Conservation (phyloP, 1,140 invertebrate species). For the Hestina assimilis region DNA sequence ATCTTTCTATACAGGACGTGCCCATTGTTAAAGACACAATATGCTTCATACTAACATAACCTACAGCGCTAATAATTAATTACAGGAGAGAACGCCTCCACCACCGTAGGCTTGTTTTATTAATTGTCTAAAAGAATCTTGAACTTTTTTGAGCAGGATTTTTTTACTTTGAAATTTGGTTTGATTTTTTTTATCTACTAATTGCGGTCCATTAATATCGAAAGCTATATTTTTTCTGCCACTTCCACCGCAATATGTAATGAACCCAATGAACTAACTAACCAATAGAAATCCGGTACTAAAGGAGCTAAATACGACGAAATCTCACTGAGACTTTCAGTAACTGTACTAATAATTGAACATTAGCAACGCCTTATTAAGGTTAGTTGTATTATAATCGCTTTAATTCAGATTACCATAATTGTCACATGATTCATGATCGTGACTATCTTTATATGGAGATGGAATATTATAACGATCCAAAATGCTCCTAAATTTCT, state of each 20-base stretch:
- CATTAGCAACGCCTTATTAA: slow-evolving; percentile 4
- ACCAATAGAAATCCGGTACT: too few relatives aligned
- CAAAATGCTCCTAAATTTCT: not conserved
- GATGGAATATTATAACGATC: not conserved
- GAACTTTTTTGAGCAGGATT: not conserved
- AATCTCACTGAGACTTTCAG: too few relatives aligned
- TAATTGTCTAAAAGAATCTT: not conserved
- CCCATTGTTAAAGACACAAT: slow-evolving; percentile 26
- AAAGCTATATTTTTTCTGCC: too few relatives aligned
- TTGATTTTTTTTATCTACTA: too few relatives aligned
- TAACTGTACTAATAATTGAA: not conserved
- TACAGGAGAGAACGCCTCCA: slow-evolving; percentile 2
- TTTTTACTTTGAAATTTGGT: not conserved
- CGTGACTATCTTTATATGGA: slow-evolving; percentile 15
- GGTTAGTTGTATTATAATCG: slow-evolving; percentile 8
- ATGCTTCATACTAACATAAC: not conserved
- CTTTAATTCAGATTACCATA: slow-evolving; percentile 20
- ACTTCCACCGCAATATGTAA: too few relatives aligned
- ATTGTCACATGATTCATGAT: slow-evolving; percentile 12
- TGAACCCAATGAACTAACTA: too few relatives aligned
- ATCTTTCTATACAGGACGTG: slow-evolving; percentile 13
- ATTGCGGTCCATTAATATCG: too few relatives aligned
- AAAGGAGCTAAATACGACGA: too few relatives aligned
- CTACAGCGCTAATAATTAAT: slow-evolving; percentile 19
- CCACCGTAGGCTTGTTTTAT: slow-evolving; percentile 4